phyloP scores from a whole-genome alignment of 2,888 invertebrate genomes.

The Macaria liturata region DNA sequence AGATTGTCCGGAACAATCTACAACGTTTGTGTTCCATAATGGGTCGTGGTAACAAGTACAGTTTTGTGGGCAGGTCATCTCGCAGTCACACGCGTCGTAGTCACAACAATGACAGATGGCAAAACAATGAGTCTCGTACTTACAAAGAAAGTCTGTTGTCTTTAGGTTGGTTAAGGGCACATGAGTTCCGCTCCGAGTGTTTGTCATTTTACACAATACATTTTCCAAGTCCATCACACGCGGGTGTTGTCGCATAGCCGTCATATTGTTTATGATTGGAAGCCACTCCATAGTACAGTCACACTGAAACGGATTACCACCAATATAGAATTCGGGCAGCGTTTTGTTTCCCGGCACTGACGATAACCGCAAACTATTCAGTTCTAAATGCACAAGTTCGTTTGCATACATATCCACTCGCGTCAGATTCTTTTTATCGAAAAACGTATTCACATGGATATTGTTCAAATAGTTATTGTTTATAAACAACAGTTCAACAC shows the following conservation, averaged over 20 bases:
- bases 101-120: conserved; percentile 98
- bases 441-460: conserved; percentile 93
- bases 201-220: conserved; percentile 94
- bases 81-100: conserved; percentile 97
- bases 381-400: conserved; percentile 90
- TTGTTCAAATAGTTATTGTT: conserved; percentile 93
- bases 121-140: conserved; percentile 96
- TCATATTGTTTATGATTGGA: conserved; percentile 94
- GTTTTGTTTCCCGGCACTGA: conserved; percentile 88
- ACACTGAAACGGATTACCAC: conserved; percentile 96
- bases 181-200: conserved; percentile 91
- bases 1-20: conserved; percentile 93
- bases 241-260: conserved; percentile 91
- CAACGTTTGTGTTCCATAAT: conserved; percentile 95
- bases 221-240: conserved; percentile 94
- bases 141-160: conserved; percentile 94
- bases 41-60: conserved; percentile 98
- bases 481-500: conserved; percentile 93
- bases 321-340: conserved; percentile 94
- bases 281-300: conserved; percentile 98
- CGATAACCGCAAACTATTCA: conserved; percentile 91
- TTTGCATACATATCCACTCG: conserved; percentile 96
- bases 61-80: conserved; percentile 97
- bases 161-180: conserved; percentile 90
- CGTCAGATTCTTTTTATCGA: conserved; percentile 92